Evolutionary conservation across 2,113 vertebrate species (phyloP).

Genomic region (Accipiter virgatus): DNA sequence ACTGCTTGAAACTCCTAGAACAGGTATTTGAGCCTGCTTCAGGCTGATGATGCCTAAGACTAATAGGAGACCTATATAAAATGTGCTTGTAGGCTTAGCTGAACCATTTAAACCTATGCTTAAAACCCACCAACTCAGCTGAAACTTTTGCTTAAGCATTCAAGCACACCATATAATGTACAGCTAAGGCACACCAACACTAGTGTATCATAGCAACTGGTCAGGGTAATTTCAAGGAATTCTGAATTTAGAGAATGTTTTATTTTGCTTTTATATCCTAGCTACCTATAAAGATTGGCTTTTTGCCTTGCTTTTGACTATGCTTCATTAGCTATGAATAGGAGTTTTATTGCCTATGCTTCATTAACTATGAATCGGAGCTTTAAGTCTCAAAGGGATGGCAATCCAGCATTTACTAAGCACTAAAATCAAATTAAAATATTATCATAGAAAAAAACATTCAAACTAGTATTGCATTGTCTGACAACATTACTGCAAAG

Average conservation of each 20-base stretch:
- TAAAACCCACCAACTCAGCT: background rate
- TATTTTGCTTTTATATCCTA: constrained; percentile 10
- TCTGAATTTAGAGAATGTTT: background rate
- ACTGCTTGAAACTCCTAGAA: background rate
- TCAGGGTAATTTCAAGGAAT: background rate
- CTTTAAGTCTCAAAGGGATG: background rate
- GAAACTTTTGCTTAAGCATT: background rate
- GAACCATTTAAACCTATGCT: background rate
- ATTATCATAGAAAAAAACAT: background rate
- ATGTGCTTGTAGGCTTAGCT: background rate
- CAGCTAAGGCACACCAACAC: background rate
- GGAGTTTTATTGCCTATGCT: background rate
- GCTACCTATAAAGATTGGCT: background rate
- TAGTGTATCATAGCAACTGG: background rate
- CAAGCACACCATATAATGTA: background rate
- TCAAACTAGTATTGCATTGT: background rate
- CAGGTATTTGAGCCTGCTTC: background rate
- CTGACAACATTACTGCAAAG: background rate
- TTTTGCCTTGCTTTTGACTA: constrained; percentile 4
- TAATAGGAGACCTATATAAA: background rate
- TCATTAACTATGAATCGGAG: background rate
- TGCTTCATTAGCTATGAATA: background rate
- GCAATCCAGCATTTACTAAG: background rate
- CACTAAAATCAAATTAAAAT: background rate
- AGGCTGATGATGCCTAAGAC: background rate